Evolutionary conservation across 2,888 invertebrate species (phyloP), one percentile per base, ranked within the genome.

Genomic region (Labia minor): DNA sequence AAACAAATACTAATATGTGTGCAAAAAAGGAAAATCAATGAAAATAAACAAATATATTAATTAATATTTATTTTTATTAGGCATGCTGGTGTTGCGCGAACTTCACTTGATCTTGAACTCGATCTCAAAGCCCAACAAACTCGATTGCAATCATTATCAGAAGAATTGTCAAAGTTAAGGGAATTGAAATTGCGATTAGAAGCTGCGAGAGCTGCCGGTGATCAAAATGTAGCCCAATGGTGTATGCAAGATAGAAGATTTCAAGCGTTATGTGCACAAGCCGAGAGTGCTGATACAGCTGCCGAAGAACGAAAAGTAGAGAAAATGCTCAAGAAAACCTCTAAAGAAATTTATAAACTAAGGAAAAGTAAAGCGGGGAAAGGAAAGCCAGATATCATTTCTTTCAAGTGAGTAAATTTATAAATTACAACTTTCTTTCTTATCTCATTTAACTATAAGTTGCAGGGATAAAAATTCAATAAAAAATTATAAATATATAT

Each of bases 91-190:
- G 84, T 86, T 26, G 84, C 89, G 26, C 82, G 93, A 72, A 96
- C 96, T 0, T 94, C 95, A 0, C 83, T 96, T 65, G 96, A 96
- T 78, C 82, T 96, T 71, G 90, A 95, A 75, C 81, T 96, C 70
- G 96, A 96, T 79, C 83, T 95, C 72, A 90, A 89, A 77, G 96
- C 96, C 66, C 95, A 95, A 75, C 92, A 95, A 78, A 87, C 89
- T 14, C 83, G 91, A 68, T 81, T 95, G 66, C 85, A 87, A 70
- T 89, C 92, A 73, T 83, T 95, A 63, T 86, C 90, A 72, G 89
- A 90, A 71, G 95, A 96, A 80, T 86, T 96, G 72, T 81, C 82
- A 68, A 85, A 92, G 75, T 81, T 96, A 70, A 84, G 89, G 70
- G 89, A 89, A 72, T 81, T 96, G 63, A 95, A 94, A 76, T 84